phyloP scores from a whole-genome alignment of 2,113 vertebrate genomes.

The Podarcis raffonei region DNA sequence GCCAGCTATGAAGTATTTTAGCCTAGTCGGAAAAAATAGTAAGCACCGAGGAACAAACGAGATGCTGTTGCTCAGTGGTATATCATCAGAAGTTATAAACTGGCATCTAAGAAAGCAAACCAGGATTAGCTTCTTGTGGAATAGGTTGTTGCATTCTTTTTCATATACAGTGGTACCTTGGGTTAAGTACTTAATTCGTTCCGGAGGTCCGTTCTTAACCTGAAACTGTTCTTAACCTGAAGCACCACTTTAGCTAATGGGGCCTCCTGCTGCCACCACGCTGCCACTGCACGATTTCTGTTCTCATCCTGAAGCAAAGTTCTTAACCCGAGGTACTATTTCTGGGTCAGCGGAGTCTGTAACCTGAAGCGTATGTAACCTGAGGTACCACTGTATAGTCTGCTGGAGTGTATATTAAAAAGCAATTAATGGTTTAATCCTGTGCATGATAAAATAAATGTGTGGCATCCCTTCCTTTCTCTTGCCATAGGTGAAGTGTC shows the following conservation, averaged over 20 bases:
- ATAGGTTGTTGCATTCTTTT: neutral
- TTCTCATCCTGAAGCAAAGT: no score
- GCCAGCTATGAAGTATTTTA: neutral
- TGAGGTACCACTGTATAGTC: neutral
- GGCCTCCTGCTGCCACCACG: no score
- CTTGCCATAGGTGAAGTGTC: neutral
- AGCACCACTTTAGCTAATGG: no score
- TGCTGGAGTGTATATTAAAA: neutral
- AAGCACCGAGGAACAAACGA: neutral
- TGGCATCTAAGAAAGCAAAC: neutral
- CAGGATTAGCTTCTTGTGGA: neutral
- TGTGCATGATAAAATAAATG: neutral
- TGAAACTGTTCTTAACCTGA: no score
- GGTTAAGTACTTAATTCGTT: no score
- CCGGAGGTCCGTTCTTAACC: no score
- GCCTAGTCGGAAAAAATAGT: neutral
- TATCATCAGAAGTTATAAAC: neutral
- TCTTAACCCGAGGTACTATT: no score
- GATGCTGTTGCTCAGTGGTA: neutral
- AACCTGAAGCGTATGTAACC: no score
- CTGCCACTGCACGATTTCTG: no score
- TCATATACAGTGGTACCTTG: no score
- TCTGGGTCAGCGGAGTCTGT: no score
- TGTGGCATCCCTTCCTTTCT: neutral
- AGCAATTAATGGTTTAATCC: neutral